Evolutionary conservation across 1,140 invertebrate species (phyloP).

Genomic region (Bombyx mori): DNA sequence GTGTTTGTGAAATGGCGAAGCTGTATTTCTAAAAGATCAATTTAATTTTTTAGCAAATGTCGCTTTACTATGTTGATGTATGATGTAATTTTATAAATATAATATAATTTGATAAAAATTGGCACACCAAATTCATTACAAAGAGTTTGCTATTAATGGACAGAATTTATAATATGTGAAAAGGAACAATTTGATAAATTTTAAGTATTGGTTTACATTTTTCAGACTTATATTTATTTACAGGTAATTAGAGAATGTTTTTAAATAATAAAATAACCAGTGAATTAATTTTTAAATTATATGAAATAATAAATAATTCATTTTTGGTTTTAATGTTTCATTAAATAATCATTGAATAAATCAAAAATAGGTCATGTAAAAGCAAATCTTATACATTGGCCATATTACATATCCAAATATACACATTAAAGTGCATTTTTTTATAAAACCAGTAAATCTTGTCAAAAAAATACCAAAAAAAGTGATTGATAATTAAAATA

Average conservation of each 20-base stretch:
- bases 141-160: neutral
- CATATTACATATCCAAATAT: too few relatives aligned
- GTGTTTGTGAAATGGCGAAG: conserved; percentile 59
- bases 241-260: conserved; percentile 14
- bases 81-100: conserved; percentile 34
- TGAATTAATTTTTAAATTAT: neutral
- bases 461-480: too few relatives aligned
- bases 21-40: conserved; percentile 40
- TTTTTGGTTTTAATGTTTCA: too few relatives aligned
- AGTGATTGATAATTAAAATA: too few relatives aligned
- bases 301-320: too few relatives aligned
- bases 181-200: conserved; percentile 35
- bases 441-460: too few relatives aligned
- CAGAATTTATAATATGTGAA: conserved; percentile 16
- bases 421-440: too few relatives aligned
- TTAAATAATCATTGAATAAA: too few relatives aligned
- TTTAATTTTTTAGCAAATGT: conserved; percentile 4
- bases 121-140: conserved; percentile 11
- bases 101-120: conserved; percentile 36
- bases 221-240: conserved; percentile 11
- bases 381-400: too few relatives aligned
- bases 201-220: conserved; percentile 24
- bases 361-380: too few relatives aligned
- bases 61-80: conserved; percentile 10
- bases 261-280: neutral